Evolutionary conservation across 1,140 invertebrate species (phyloP), one percentile per base, ranked within the genome.

Genomic region (Calosoma granatense): DNA sequence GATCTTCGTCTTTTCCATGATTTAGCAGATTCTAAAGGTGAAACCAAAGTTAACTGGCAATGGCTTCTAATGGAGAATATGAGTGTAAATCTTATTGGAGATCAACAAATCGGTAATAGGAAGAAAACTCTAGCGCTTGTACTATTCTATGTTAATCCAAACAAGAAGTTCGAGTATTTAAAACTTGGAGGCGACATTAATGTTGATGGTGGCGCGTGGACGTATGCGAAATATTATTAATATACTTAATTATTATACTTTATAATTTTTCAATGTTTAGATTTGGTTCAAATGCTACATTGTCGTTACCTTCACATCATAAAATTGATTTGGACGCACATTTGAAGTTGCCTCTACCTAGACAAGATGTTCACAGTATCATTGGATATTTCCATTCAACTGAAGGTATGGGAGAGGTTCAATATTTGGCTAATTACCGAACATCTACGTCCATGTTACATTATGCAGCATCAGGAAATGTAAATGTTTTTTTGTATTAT

Each of bases 301-400:
- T 81, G 20, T 72, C 73, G 2, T 63, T 77, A 4, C 67, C 70
- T 47, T 67, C 73, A 60, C 63, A 72, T 12, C 69, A 76, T 21
- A 75, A 78, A 20, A 62, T 81, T 1, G 76, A 76, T 54, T 70
- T 78, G 1, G 61, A 76, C 0, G 69, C 81, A 0, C 74, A 77
- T 59, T 65, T 82, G 0, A 77, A 77, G 53, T 66, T 85, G 1
- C 84, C 84, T 2, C 77, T 81, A 51, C 81, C 80, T 1, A 75
- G 81, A 57, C 74, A 80, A 19, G 82, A 84, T 53, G 72, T 79
- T 2, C 82, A 85, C 64, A 76, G 77, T 19, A 57, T 85, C 1
- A 67, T 73, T 36, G 65, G 80, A 0, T 76, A 75, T 11, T 72
- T 76, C 59, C 67, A 74, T 23, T 75, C 71, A 1, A 64, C 64